Percentiles rank a stretch among this genome's conserved stretches.
Conservation (phyloP, 2,888 invertebrate genomes). For the Sialis fuliginosa region DNA sequence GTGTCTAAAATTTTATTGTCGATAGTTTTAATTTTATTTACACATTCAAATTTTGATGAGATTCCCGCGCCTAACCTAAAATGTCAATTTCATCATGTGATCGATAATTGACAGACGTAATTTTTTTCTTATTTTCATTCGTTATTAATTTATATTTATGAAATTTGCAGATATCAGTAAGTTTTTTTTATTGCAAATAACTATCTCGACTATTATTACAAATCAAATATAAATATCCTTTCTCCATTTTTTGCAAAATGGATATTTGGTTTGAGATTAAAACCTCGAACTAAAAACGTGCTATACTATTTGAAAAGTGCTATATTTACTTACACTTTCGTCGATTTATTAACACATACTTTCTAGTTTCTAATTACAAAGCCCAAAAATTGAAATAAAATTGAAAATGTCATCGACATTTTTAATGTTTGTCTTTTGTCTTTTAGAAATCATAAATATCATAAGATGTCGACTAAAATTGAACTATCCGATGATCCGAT, state of each 20-base stretch:
- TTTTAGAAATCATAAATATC: too few species aligned
- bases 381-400: neutral
- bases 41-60: neutral
- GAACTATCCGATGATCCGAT: neutral
- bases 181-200: neutral
- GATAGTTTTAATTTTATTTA: neutral
- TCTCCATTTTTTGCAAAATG: neutral
- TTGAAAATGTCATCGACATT: too few species aligned
- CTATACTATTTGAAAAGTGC: neutral
- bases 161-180: too few species aligned
- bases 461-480: too few species aligned
- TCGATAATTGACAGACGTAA: slow-evolving; percentile 3
- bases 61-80: neutral
- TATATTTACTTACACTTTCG: neutral
- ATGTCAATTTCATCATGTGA: slow-evolving; percentile 1
- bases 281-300: slow-evolving; percentile 3
- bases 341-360: neutral
- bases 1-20: neutral
- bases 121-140: too few species aligned
- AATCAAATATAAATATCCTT: neutral
- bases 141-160: too few species aligned
- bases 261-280: slow-evolving; percentile 3
- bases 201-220: too few species aligned
- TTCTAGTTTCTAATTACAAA: neutral
- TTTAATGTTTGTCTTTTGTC: too few species aligned